Evolutionary conservation across 2,797 vertebrate genomes (phyloP), one percentile per base, ranked within the genome.

Genomic region (Parauchenoglanis punctatus): DNA sequence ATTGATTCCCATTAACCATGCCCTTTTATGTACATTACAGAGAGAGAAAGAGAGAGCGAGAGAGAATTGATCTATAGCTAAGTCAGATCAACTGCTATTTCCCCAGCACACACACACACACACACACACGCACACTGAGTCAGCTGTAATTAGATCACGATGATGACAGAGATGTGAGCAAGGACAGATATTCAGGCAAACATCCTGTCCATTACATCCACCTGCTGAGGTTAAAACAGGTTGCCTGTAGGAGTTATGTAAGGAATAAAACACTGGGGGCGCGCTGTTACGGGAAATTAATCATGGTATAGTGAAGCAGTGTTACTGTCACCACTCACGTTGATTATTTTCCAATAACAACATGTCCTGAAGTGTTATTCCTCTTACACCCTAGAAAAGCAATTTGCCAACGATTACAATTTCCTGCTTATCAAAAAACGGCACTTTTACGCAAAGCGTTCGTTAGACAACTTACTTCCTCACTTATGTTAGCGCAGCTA

Each of bases 11-110:
- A 12, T n/a, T 10, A n/a, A 3, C 59, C 59, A 61, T 7, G 8
- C 59, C 59, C 59, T 61, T 20, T 61, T 25, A 61, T 65, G 11
- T 65, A 65, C 10, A 65, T 28, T 65, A 61, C 7, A 61, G 13
- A 15, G n/a, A 67, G 63, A 31, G 70, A 59, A n/a, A 65, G 73
- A 88, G 23, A 25, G 81, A 12, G 89, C 89, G 72, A 40, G 28
- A 8, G 40, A 31, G 63, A 70, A 63, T 49, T 49, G 5, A 40
- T 70, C 65, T 67, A 15, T 67, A 67, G 4, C 65, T 67, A 67
- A 67, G 12, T 67, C 65, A 67, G 13, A 65, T 65, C 25, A n/a
- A 65, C 13, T 31, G n/a, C 65, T 8, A 67, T 13, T 17, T 67
- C 65, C 65, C 65, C 28, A 28, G 3, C 7, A n/a, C 25, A 8